Base-by-base conservation (phyloP, 2,797 vertebrate genomes). In the Geotrypetes seraphini region DNA sequence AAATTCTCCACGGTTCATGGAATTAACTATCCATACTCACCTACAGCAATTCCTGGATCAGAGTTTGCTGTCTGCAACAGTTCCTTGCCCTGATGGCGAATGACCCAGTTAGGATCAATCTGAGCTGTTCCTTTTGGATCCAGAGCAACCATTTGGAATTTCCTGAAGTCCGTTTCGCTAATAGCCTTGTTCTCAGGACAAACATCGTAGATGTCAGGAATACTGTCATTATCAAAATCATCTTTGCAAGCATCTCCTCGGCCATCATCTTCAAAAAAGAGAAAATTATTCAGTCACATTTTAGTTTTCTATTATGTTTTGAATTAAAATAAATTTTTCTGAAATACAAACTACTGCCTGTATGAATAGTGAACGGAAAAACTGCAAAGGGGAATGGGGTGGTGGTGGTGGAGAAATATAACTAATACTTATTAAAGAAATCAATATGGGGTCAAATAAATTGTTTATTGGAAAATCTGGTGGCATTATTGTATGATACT, bases 51-150 rank as follows among this genome's bases (percentile, higher is more conserved):
- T 62, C 96, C 96, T 3, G 96, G 95, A 68, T 98, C 95, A 5
- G 94, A 97, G 69, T 99, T 99, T 13, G 92, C 96, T 1, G 94
- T 97, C 69, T 99, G 96, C 14, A 99, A 92, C 49, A 99, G 62
- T 57, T 99, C 96, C 62, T 96, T 97, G 57, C 96, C 96, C 64
- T 98, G 95, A 39, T 99, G 93, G 31, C 90, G 87, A 57, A 99
- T 96, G 51, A 97, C 94, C 96, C 96, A 99, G 66, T 93, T 97
- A 35, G 95, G 95, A 67, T 98, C 96, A 19, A 98, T 99, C 48
- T 99, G 96, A 27, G 95, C 91, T 36, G 92, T 99, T 47, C 96
- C 96, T 75, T 98, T 97, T 30, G 96, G 96, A 68, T 99, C 96
- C 69, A 99, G 50, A 34, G 87, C 92, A 40, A 99, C 96, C 96